Percentiles rank a stretch among this genome's conserved stretches.
These are phyloP conservation scores for Mesorhabditis sp. DNA, from an alignment of 2,888 invertebrate species.

Conservation along the genomic window DNA sequence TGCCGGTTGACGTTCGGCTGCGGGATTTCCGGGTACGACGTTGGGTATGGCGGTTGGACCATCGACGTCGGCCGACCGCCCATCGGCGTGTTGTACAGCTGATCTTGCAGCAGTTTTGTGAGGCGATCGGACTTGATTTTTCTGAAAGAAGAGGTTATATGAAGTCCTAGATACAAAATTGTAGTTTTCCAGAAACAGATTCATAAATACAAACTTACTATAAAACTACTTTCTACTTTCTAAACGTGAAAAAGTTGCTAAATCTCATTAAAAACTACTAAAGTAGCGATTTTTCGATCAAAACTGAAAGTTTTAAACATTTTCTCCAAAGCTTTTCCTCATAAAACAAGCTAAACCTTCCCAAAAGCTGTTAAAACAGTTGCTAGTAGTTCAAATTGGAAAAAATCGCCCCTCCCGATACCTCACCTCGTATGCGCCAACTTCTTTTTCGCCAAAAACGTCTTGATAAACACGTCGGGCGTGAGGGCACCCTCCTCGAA, in stretches of 20 bases:
- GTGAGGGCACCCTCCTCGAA: slow-evolving; percentile 73
- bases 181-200: not conserved
- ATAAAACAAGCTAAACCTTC: no score
- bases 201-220: not conserved
- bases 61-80: not conserved
- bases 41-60: slow-evolving; percentile 2
- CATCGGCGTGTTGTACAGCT: slow-evolving; percentile 27
- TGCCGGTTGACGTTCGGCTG: slow-evolving; percentile 5
- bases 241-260: not conserved
- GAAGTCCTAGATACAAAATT: not conserved
- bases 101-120: slow-evolving; percentile 63
- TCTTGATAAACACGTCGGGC: slow-evolving; percentile 78
- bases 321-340: no score
- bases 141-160: slow-evolving; percentile 61
- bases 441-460: slow-evolving; percentile 75
- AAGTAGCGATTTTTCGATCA: not conserved
- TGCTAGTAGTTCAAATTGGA: no score
- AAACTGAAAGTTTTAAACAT: no score
- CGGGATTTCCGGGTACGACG: not conserved
- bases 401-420: no score
- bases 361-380: no score
- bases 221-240: not conserved
- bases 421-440: slow-evolving; percentile 67
- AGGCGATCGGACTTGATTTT: slow-evolving; percentile 91
- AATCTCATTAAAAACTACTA: not conserved